phyloP scores from a whole-genome alignment of 2,888 invertebrate genomes.

The Plagiodera versicolora region DNA sequence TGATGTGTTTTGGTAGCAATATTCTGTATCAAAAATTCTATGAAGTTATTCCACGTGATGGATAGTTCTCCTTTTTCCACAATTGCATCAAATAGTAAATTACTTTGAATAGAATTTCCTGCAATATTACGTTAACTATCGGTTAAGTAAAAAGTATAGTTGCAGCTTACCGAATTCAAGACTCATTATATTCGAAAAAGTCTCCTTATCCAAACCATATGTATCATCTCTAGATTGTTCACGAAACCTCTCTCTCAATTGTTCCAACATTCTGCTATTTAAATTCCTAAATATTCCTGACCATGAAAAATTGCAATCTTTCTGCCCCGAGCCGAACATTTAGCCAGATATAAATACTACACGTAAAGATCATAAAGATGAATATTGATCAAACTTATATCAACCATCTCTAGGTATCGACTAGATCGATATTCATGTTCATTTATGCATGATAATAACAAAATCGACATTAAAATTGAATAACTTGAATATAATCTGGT shows the following conservation, averaged over 20 bases:
- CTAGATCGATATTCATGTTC: too few relatives aligned
- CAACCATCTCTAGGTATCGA: too few relatives aligned
- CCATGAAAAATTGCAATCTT: background rate
- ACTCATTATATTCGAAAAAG: background rate
- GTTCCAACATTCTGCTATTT: background rate
- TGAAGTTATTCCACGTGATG: slow-evolving; percentile 51
- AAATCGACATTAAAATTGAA: too few relatives aligned
- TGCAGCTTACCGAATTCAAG: background rate
- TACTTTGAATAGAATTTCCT: slow-evolving; percentile 45
- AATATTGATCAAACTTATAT: too few relatives aligned
- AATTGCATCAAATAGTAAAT: slow-evolving; percentile 48
- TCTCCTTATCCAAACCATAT: background rate
- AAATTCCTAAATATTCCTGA: background rate
- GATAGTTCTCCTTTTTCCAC: slow-evolving; percentile 36
- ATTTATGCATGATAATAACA: too few relatives aligned
- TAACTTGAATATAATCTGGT: too few relatives aligned
- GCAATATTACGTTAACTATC: slow-evolving; percentile 4
- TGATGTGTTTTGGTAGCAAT: slow-evolving; percentile 32
- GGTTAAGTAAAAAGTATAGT: too few relatives aligned
- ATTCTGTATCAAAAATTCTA: slow-evolving; percentile 49
- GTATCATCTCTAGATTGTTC: background rate
- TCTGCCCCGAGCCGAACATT: background rate
- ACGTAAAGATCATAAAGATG: too few relatives aligned
- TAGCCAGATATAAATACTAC: too few relatives aligned
- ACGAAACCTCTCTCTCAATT: background rate